phyloP scores from a whole-genome alignment of 1,140 invertebrate species.

The Episyrphus balteatus region DNA sequence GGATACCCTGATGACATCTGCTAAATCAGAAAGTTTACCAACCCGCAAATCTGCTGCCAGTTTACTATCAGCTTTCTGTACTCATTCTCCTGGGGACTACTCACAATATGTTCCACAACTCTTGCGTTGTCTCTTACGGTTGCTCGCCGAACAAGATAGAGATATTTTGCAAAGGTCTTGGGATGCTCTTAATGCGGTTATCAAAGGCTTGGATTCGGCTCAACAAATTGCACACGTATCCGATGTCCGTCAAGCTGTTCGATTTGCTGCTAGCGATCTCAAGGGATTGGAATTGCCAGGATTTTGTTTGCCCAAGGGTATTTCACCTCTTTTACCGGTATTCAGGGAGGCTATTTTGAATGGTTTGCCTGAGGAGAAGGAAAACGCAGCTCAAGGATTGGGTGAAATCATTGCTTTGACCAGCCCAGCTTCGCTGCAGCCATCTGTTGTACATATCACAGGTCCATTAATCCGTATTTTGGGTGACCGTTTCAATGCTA shows the following conservation, averaged over 20 bases:
- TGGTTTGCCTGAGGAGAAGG: constrained; percentile 88
- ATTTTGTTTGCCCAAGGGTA: constrained; percentile 93
- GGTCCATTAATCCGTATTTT: constrained; percentile 95
- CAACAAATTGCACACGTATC: constrained; percentile 74
- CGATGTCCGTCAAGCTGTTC: constrained; percentile 82
- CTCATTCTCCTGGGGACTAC: constrained; percentile 77
- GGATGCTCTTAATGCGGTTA: constrained; percentile 83
- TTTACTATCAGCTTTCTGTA: constrained; percentile 82
- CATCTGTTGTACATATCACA: constrained; percentile 92
- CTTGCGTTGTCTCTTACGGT: constrained; percentile 71
- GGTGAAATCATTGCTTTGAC: constrained; percentile 86
- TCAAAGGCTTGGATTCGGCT: constrained; percentile 72
- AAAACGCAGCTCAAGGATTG: constrained; percentile 85
- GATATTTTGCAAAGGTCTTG: constrained; percentile 75
- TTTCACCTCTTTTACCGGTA: constrained; percentile 84
- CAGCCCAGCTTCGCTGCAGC: constrained; percentile 73
- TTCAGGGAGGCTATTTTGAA: constrained; percentile 94
- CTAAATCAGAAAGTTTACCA: constrained; percentile 50
- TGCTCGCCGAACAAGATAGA: constrained; percentile 72
- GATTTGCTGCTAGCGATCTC: constrained; percentile 78
- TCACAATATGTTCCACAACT: constrained; percentile 79
- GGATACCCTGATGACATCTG: constrained; percentile 78
- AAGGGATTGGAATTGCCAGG: constrained; percentile 77
- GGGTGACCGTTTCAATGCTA: constrained; percentile 86
- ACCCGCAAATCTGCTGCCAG: constrained; percentile 69